These are phyloP conservation scores for Sarcophaga peregrina DNA, from an alignment of 1,140 invertebrate species.

Conservation along the genomic window DNA sequence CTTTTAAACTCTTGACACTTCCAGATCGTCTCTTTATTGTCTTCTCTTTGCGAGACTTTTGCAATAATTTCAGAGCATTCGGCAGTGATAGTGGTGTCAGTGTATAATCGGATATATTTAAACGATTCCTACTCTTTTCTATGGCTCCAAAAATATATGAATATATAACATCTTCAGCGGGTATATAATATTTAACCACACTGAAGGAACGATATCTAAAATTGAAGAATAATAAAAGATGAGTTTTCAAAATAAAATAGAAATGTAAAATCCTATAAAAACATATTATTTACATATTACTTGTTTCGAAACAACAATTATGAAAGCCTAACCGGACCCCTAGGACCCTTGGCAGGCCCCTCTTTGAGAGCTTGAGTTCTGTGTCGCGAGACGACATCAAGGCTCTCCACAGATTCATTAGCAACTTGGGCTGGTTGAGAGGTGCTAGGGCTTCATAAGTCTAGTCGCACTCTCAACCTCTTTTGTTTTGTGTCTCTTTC, in stretches of 20 bases:
- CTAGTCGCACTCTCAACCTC: too few relatives aligned
- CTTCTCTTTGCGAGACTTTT: neutral
- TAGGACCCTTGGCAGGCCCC: too few relatives aligned
- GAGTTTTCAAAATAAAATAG: neutral
- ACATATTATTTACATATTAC: neutral
- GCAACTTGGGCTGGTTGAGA: too few relatives aligned
- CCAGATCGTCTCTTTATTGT: neutral
- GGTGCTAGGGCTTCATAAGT: too few relatives aligned
- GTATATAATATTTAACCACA: conserved; percentile 60
- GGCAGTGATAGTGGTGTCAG: neutral
- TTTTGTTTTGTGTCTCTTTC: too few relatives aligned
- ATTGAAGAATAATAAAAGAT: conserved; percentile 20
- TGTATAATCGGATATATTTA: conserved; percentile 57
- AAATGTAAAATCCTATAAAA: neutral
- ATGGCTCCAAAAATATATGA: conserved; percentile 58
- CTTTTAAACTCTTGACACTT: neutral
- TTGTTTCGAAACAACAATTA: neutral
- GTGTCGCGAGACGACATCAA: too few relatives aligned
- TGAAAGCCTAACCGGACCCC: neutral
- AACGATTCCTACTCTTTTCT: conserved; percentile 58
- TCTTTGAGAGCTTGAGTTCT: too few relatives aligned
- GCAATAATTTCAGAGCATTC: neutral
- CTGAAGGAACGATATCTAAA: conserved; percentile 49
- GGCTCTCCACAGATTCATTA: too few relatives aligned
- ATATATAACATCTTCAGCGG: conserved; percentile 57